A percentile compares a stretch with the other conserved stretches of the same genome.
Evolutionary conservation across 92 coral and sea anemone genomes (phyloP).

Genomic region (Epizoanthus stellaris): DNA sequence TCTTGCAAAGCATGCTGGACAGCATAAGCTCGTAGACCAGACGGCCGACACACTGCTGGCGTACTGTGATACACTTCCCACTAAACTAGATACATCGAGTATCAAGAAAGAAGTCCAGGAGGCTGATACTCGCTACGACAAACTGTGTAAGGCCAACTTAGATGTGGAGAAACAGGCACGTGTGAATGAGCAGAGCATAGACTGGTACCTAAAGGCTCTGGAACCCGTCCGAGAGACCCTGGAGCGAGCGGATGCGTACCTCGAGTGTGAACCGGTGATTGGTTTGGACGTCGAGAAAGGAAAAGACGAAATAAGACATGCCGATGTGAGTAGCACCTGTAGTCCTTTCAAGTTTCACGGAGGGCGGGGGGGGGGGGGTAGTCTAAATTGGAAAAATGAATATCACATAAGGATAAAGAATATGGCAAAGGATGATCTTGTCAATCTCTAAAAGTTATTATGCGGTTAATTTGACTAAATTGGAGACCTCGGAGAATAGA

Average conservation of each 20-base stretch:
- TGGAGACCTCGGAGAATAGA: no score
- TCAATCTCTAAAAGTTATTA: no score
- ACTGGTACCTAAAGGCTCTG: conserved; percentile 80
- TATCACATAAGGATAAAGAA: no score
- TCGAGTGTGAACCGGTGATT: conserved; percentile 77
- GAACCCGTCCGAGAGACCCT: conserved; percentile 83
- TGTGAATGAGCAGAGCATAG: conserved; percentile 76
- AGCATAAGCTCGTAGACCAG: conserved; percentile 67
- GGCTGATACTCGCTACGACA: conserved; percentile 83
- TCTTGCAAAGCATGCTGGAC: conserved; percentile 68
- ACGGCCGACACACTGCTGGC: conserved; percentile 66
- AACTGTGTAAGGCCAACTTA: conserved; percentile 77
- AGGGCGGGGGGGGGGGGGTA: not conserved
- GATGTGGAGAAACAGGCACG: conserved; percentile 79
- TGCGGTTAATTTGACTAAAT: no score
- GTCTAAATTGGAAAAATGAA: not conserved
- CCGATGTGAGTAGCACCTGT: conserved; percentile 63
- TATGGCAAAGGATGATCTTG: no score
- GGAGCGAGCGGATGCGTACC: conserved; percentile 70
- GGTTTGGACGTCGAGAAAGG: conserved; percentile 89
- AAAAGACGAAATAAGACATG: conserved; percentile 79
- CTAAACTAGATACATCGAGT: conserved; percentile 70
- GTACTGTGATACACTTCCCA: conserved; percentile 65
- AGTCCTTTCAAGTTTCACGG: not conserved
- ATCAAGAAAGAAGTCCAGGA: conserved; percentile 81